phyloP scores from a whole-genome alignment of 92 coral and sea anemone species.

The Phymanthus crucifer region DNA sequence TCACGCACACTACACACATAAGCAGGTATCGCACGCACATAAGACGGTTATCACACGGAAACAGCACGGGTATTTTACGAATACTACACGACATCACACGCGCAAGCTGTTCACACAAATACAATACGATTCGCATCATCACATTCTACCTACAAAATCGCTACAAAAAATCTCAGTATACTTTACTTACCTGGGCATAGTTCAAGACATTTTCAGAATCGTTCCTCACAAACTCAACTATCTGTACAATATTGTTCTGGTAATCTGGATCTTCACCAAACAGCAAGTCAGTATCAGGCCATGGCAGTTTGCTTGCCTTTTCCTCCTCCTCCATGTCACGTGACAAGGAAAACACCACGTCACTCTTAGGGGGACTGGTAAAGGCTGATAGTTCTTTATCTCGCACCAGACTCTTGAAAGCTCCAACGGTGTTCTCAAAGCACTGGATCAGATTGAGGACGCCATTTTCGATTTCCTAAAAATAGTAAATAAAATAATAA shows the following conservation, averaged over 20 bases:
- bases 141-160: not conserved
- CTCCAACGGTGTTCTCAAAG: conserved; percentile 79
- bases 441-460: conserved; percentile 65
- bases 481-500: not conserved
- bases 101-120: too few species aligned
- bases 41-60: too few species aligned
- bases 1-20: too few species aligned
- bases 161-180: not conserved
- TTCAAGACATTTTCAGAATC: conserved; percentile 72
- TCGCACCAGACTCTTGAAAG: conserved; percentile 73
- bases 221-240: conserved; percentile 53
- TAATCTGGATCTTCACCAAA: conserved; percentile 87
- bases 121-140: too few species aligned
- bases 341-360: conserved; percentile 85
- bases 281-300: conserved; percentile 87
- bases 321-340: conserved; percentile 73
- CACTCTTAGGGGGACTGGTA: conserved; percentile 82
- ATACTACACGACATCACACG: too few species aligned
- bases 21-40: too few species aligned
- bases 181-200: conserved; percentile 67
- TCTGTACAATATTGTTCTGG: conserved; percentile 65
- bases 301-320: conserved; percentile 60
- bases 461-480: conserved; percentile 73
- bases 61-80: too few species aligned
- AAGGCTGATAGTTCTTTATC: conserved; percentile 71